Evolutionary conservation across 2,113 vertebrate species (phyloP), one percentile per base, ranked within the genome.

Genomic region (Gymnocephalus cernua): DNA sequence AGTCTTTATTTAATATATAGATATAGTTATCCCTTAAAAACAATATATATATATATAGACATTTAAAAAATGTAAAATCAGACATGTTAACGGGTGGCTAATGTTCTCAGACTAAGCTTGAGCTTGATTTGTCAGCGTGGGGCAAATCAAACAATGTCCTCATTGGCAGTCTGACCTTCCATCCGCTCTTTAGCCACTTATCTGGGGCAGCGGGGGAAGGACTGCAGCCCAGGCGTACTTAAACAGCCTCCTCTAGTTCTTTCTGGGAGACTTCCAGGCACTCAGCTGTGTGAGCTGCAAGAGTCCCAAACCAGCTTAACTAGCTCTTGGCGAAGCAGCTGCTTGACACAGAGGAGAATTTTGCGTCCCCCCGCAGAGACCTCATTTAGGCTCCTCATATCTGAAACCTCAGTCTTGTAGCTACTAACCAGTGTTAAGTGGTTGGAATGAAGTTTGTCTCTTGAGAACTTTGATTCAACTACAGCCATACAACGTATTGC

Each of bases 101-200:
- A 27, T 25, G 29, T 29, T 13, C 53, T 63, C 54, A 57, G 13
- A 54, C 14, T 35, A 2, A 27, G 41, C 47, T 18, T 50, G 32
- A 76, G 53, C n/a, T 54, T 45, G 14, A 32, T 66, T 71, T 44
- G 54, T 47, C 45, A 21, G 44, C 23, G 32, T 38, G 18, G 10
- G 50, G 27, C 19, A 51, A 62, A 75, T 74, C n/a, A 44, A n/a
- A n/a, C n/a, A n/a, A 15, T n/a, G 35, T 48, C 21, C 27, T 76
- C 35, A n/a, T 61, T 32, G 10, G 25, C 38, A 45, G 68, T 54
- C 27, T 38, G 19, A 61, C 47, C 32, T 61, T 58, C 27, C 48
- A 69, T 56, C 72, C 21, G 2, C 21, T 45, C n/a, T 82, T 63
- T 16, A 67, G 54, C n/a, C 27, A 15, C 16, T 19, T 62, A 71